Evolutionary conservation across 1,140 invertebrate species (phyloP).

Genomic region (Rhyacophila brunnea): DNA sequence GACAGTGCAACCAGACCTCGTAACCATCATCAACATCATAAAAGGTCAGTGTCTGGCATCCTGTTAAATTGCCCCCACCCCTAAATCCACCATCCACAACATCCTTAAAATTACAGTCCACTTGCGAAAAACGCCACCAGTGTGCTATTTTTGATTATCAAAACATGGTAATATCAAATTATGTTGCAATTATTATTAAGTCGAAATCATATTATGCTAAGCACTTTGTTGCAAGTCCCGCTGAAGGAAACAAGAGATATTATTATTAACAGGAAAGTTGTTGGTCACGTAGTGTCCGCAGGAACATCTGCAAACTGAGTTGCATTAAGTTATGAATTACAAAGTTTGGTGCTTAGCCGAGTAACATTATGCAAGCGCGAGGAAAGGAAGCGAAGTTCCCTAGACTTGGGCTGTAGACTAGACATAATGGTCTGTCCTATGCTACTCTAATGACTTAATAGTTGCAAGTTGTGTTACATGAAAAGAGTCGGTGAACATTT

Average conservation of each 20-base stretch:
- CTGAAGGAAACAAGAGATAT: constrained; percentile 2
- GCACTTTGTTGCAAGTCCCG: background rate
- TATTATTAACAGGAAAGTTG: constrained; percentile 23
- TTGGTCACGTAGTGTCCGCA: constrained; percentile 33
- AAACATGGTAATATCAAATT: no score
- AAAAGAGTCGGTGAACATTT: constrained; percentile 21
- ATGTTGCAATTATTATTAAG: no score
- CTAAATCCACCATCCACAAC: no score
- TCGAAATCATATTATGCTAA: no score
- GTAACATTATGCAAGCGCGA: constrained; percentile 30
- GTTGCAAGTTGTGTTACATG: constrained; percentile 26
- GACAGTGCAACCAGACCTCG: no score
- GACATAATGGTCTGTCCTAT: constrained; percentile 26
- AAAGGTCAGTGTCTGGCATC: no score
- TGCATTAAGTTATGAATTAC: constrained; percentile 36
- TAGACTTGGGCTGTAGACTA: constrained; percentile 21
- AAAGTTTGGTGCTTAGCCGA: constrained; percentile 34
- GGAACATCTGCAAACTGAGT: constrained; percentile 19
- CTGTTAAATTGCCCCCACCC: no score
- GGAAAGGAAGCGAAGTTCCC: constrained; percentile 25
- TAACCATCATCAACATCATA: no score
- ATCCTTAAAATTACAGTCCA: no score
- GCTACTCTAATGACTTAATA: constrained; percentile 35
- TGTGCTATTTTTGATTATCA: no score
- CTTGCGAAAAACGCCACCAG: no score